Base-by-base conservation (phyloP, 1,140 invertebrate species). In the Drosophila erecta region DNA sequence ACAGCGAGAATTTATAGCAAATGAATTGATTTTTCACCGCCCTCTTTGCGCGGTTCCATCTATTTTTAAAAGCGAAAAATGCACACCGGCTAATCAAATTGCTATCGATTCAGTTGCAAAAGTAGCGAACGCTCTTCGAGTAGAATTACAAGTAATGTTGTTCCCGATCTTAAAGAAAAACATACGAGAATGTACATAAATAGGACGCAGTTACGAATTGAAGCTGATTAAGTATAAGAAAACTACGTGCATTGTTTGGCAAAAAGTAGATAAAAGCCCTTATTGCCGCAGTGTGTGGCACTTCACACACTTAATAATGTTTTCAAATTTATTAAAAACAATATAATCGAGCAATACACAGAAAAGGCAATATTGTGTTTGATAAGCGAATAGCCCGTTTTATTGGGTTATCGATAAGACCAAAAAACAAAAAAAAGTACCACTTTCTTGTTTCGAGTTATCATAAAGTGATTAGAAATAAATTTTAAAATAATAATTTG, bases 51-150 rank as follows among this genome's bases (percentile, higher is more conserved):
- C 20, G 43, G 35, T 37, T 33, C 24, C n/a, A 41, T 73, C 74
- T 76, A 76, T 76, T 76, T 76, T 55, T 76, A 76, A 67, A 76
- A 56, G 22, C 44, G 47, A 43, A 62, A 62, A 72, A n/a, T 70
- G 64, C 65, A 70, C 50, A 33, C 27, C 55, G 56, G 64, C 49
- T 71, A 70, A 71, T 70, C 51, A 71, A 78, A 64, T 76, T 61
- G 55, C 64, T 75, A 62, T 64, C 44, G 55, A 62, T 58, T 62
- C 22, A 15, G 15, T 44, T 41, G 41, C 47, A 56, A 50, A 53
- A 44, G 7, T 35, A 41, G 51, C 72, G 37, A 77, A 67, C 66
- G 47, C 66, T 49, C 49, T 57, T 47, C 4, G 17, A 69, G 24
- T 33, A 20, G 44, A 37, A 40, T 27, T 46, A 30, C 3, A 3